phyloP scores from a whole-genome alignment of 1,140 invertebrate species.

The Macrostomum lignano region DNA sequence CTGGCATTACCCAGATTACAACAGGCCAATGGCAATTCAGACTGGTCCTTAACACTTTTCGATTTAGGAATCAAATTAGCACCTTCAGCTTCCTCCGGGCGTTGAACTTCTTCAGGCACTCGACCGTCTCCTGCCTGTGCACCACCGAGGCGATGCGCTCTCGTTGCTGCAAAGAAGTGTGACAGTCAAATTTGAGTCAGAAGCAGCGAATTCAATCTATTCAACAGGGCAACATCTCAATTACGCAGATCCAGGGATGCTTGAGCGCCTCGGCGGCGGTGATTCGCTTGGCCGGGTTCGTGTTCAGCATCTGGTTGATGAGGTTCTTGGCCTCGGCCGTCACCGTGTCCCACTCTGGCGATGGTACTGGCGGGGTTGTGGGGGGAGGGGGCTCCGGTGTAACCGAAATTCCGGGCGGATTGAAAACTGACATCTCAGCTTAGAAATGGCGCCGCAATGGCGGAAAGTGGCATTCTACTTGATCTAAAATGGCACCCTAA shows the following conservation, averaged over 20 bases:
- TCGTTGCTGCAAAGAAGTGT: constrained; percentile 23
- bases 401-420: too few relatives aligned
- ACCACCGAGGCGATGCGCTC: constrained; percentile 89
- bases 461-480: too few relatives aligned
- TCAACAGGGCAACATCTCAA: constrained; percentile 7
- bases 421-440: too few relatives aligned
- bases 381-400: too few relatives aligned
- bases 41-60: background rate
- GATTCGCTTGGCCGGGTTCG: constrained; percentile 87
- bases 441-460: too few relatives aligned
- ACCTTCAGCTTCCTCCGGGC: constrained; percentile 91
- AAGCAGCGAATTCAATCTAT: background rate
- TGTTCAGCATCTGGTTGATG: constrained; percentile 97
- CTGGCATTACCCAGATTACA: too few relatives aligned
- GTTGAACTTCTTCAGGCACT: constrained; percentile 99
- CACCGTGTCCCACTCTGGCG: constrained; percentile 98
- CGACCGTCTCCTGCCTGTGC: constrained; percentile 96
- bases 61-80: background rate
- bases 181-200: background rate
- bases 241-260: constrained; percentile 97
- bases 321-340: constrained; percentile 96
- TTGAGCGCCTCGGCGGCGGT: constrained; percentile 86
- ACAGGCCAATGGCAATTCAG: too few relatives aligned
- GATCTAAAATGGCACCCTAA: too few relatives aligned
- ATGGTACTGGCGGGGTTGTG: constrained; percentile 68